These are phyloP conservation scores for Anastatus disparis DNA, from an alignment of 1,140 invertebrate species.

Conservation along the genomic window DNA sequence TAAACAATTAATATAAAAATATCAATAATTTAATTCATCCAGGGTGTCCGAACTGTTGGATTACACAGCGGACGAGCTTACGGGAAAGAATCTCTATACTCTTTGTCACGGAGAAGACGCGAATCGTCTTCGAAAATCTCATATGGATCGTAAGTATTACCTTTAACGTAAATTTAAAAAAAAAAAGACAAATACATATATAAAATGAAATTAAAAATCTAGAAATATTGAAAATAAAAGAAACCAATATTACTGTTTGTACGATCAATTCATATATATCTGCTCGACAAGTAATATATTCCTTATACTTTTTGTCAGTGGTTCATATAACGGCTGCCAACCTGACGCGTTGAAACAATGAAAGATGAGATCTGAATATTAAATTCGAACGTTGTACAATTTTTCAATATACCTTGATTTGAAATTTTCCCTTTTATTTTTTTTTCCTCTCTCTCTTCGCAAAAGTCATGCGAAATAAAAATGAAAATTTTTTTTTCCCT, in stretches of 20 bases:
- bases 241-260: neutral
- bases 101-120: constrained; percentile 96
- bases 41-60: constrained; percentile 94
- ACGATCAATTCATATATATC: neutral
- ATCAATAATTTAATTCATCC: constrained; percentile 25
- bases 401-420: neutral
- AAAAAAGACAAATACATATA: no score
- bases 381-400: neutral
- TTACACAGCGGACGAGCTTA: constrained; percentile 92
- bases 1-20: no score
- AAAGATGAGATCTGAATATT: neutral
- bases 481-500: no score
- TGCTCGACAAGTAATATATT: neutral
- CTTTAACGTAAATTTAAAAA: neutral
- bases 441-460: no score
- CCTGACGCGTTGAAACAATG: neutral
- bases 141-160: constrained; percentile 88
- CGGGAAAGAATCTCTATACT: constrained; percentile 92
- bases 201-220: neutral
- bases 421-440: neutral
- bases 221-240: neutral
- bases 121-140: constrained; percentile 90
- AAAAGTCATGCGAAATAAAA: no score
- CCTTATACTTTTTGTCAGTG: neutral
- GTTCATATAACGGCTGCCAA: neutral